These are phyloP conservation scores for Lasioglossum oenotherae DNA, from an alignment of 2,888 invertebrate genomes.

Conservation along the genomic window DNA sequence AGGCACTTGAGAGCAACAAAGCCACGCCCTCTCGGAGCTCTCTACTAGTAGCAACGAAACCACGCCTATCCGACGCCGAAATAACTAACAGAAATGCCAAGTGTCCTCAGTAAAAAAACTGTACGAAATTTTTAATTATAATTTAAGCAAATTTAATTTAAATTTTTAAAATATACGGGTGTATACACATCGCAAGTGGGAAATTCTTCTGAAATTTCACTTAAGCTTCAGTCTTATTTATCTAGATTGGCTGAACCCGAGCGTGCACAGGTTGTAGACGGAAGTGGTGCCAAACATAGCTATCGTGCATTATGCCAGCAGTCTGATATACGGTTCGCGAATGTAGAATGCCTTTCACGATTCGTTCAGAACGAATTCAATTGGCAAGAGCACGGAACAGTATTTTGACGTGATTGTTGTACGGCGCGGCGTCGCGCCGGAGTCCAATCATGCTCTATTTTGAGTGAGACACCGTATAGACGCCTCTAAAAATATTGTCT, in stretches of 20 bases:
- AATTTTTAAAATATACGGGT: background rate
- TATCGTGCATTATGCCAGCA: background rate
- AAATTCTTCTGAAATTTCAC: background rate
- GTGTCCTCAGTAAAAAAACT: background rate
- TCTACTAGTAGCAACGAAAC: background rate
- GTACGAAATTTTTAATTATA: background rate
- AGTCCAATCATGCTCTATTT: slow-evolving; percentile 9
- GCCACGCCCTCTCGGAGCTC: background rate
- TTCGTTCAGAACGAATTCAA: background rate
- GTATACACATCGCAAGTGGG: background rate
- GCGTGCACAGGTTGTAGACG: background rate
- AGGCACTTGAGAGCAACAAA: background rate
- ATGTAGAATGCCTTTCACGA: background rate
- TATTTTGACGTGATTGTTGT: slow-evolving; percentile 5
- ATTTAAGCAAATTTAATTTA: too few species aligned
- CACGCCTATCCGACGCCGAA: background rate
- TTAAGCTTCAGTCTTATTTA: background rate
- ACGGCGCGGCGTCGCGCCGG: too few species aligned
- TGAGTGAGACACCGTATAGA: background rate
- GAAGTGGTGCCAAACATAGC: background rate
- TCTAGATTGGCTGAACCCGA: background rate
- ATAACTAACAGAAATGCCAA: background rate
- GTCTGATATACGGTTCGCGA: background rate
- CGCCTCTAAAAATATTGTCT: slow-evolving; percentile 6
- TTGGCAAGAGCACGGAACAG: background rate